Base-by-base conservation (phyloP, 1,140 invertebrate species). In the Euschistus heros region DNA sequence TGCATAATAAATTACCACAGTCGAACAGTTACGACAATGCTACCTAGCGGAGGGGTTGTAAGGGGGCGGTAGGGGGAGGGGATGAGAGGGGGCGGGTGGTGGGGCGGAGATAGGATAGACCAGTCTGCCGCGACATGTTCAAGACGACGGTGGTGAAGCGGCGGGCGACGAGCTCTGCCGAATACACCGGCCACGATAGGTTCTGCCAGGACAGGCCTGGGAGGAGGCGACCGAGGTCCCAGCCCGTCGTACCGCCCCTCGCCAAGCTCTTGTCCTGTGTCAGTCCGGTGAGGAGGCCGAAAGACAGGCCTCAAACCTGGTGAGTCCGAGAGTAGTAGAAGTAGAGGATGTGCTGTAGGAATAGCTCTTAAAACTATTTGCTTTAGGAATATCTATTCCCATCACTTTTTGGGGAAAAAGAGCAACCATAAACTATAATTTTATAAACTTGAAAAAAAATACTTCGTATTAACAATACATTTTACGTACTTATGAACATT, bases 181-280 rank as follows among this genome's bases (percentile, higher is more conserved):
- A 62, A 18, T 62, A 62, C 61, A 89, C 85, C 5, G 86, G 87
- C 1, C 87, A 89, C 69, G 87, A 88, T 69, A 76, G 85, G 64
- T 88, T 87, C 71, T 87, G 85, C 70, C 84, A 86, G 70, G 82
- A 85, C 47, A 76, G 82, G 1, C 78, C 82, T 3, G 78, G 80
- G 42, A 79, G 80, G 24, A 62, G 44, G 24, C 18, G 61, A 42
- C 33, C n/a, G 7, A 46, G 44, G 54, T 20, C n/a, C 2, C 47
- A 50, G 47, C 47, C 47, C 22, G 47, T 50, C 5, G 33, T 37
- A 10, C 54, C 18, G 0, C 24, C 54, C 10, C 24, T 57, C 4
- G 18, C 54, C 1, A 22, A 24, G 24, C 54, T 57, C 2, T 24
- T 57, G 20, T 20, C 54, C 54, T 57, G 54, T 24, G 24, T 57